Evolutionary conservation across 2,797 vertebrate genomes (phyloP), one percentile per base, ranked within the genome.

Genomic region (Odontamblyopus lacepedii): DNA sequence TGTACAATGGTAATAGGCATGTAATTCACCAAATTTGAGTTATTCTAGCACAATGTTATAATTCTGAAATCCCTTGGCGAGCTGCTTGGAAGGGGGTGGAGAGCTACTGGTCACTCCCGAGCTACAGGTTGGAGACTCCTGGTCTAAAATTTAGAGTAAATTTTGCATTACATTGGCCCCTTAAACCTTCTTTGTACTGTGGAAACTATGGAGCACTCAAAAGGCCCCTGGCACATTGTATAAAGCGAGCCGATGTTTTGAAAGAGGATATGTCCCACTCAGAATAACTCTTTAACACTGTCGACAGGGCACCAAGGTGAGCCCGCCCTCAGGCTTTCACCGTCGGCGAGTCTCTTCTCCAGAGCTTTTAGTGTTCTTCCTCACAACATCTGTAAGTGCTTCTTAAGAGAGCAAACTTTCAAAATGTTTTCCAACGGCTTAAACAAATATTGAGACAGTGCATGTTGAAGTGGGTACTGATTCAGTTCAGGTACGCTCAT

Each of bases 211-310:
- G 6, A 4, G 60, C 3, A 4, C 38, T 44, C 26, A 48, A 64
- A 41, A 44, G 35, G 63, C 63, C 4, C 5, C 23, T 27, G 3
- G 6, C 63, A 26, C 41, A 16, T 29, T 26, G 23, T 16, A 44
- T 64, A 48, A 48, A 48, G 63, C 27, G 38, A 65, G 12, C 41
- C 50, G 41, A 65, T 65, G 41, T 65, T 65, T 65, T 50, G 63
- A 65, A 65, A 65, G 18, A 1, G 50, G 65, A 67, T 53, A 53
- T 13, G 29, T 50, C 16, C 18, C 29, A 32, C 65, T 53, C 48
- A 67, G 30, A 67, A 32, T 53, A 53, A 67, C 27, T 30, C 65
- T 53, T 53, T 26, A 67, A 53, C 48, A 30, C 65, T 55, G 65
- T 67, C 27, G 9, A n/a, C 65, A 32, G 63, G 50, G 48, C 27